Conservation (phyloP, 2,888 invertebrate genomes). For the Epistrophella euchroma region DNA sequence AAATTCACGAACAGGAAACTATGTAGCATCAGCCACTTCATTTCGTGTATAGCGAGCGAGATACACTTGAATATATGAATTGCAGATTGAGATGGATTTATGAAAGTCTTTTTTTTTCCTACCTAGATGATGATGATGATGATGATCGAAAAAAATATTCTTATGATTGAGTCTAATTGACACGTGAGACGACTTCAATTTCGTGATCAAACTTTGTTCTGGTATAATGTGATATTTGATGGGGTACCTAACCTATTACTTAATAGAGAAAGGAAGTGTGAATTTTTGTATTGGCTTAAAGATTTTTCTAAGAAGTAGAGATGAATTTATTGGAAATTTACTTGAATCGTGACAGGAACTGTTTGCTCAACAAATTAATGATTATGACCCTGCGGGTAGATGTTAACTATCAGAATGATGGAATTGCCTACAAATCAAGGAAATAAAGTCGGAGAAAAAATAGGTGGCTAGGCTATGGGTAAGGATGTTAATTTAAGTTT, state of each 20-base stretch:
- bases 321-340: background rate
- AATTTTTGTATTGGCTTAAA: background rate
- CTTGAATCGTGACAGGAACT: constrained; percentile 39
- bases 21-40: background rate
- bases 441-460: no score
- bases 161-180: constrained; percentile 65
- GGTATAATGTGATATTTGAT: background rate
- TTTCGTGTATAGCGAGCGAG: constrained; percentile 13
- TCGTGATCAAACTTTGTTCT: constrained; percentile 60
- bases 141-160: constrained; percentile 49
- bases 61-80: constrained; percentile 44
- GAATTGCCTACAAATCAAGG: background rate
- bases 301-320: background rate
- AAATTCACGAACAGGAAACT: constrained; percentile 72
- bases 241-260: constrained; percentile 44
- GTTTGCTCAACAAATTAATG: constrained; percentile 44
- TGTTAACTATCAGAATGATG: background rate
- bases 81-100: constrained; percentile 56
- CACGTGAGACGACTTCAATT: constrained; percentile 50
- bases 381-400: background rate
- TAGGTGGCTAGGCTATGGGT: no score
- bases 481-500: no score
- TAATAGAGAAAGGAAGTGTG: constrained; percentile 69
- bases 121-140: constrained; percentile 13
- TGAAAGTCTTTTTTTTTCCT: constrained; percentile 58